A percentile compares a stretch with the other conserved stretches of the same genome.
Conservation (phyloP, 2,888 invertebrate genomes). For the Drosophila atripex region DNA sequence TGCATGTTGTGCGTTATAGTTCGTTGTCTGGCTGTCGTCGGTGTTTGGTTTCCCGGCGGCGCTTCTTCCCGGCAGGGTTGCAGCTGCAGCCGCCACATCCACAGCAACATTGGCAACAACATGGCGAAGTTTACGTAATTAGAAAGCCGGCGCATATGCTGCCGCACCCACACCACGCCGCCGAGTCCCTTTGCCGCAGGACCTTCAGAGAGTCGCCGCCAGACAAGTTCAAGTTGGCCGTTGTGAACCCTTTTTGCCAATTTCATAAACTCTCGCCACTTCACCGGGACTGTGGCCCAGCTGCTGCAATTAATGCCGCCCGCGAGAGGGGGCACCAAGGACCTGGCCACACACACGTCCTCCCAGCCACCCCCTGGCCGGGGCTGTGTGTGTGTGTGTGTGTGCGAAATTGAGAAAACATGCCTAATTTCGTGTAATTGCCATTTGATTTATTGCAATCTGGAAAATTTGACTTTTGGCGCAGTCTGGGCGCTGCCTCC, state of each 20-base stretch:
- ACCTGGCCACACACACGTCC: constrained; percentile 25
- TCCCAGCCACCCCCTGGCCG: neutral
- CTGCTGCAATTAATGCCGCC: constrained; percentile 78
- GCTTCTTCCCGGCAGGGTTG: constrained; percentile 38
- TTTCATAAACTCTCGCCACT: constrained; percentile 58
- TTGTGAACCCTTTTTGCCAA: constrained; percentile 76
- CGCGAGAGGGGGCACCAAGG: constrained; percentile 51
- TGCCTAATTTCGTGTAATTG: constrained; percentile 83
- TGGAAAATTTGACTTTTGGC: constrained; percentile 81
- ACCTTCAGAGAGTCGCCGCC: constrained; percentile 31
- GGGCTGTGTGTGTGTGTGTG: constrained; percentile 41
- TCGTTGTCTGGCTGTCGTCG: constrained; percentile 37
- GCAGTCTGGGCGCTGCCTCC: constrained; percentile 61
- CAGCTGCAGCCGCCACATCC: constrained; percentile 32
- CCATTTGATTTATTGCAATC: constrained; percentile 83
- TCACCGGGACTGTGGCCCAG: constrained; percentile 60
- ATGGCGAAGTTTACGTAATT: constrained; percentile 71
- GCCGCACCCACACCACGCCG: constrained; percentile 50
- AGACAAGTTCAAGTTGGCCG: constrained; percentile 77
- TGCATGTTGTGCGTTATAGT: constrained; percentile 40
- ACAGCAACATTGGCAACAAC: constrained; percentile 41
- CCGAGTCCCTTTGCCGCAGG: constrained; percentile 10
- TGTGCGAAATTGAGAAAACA: constrained; percentile 79
- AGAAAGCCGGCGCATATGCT: constrained; percentile 77
- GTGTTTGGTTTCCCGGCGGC: constrained; percentile 37